Conservation (phyloP, 1,140 invertebrate species). For the Drosophila ogumai region DNA sequence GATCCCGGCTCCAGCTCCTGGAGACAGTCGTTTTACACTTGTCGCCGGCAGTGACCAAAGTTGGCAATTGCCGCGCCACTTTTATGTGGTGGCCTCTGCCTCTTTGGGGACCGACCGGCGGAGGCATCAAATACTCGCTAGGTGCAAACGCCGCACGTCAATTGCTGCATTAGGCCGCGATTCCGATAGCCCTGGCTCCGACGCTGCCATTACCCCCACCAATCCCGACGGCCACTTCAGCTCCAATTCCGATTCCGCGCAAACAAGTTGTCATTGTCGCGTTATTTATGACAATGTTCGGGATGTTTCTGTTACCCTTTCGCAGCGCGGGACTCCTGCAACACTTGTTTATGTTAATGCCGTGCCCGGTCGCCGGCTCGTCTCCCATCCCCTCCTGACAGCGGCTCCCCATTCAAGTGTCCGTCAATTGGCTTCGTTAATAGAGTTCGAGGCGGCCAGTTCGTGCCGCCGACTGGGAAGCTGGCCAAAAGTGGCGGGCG, state of each 20-base stretch:
- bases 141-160: slow-evolving; percentile 83
- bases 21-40: slow-evolving; percentile 81
- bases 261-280: slow-evolving; percentile 81
- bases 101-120: slow-evolving; percentile 65
- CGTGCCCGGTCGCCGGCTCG: slow-evolving; percentile 2
- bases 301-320: slow-evolving; percentile 71
- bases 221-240: slow-evolving; percentile 22
- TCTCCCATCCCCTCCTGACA: slow-evolving; percentile 43
- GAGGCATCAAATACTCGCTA: slow-evolving; percentile 71
- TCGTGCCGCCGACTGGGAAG: slow-evolving; percentile 36
- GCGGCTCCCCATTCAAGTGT: slow-evolving; percentile 75
- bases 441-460: slow-evolving; percentile 72
- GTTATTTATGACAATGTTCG: slow-evolving; percentile 83
- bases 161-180: slow-evolving; percentile 72
- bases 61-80: slow-evolving; percentile 83
- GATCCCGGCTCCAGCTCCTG: slow-evolving; percentile 32
- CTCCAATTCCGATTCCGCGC: slow-evolving; percentile 43
- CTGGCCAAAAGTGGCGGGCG: slow-evolving; percentile 80
- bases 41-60: slow-evolving; percentile 82
- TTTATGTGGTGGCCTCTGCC: slow-evolving; percentile 76
- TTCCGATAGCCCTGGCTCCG: slow-evolving; percentile 20
- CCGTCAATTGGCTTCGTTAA: slow-evolving; percentile 81
- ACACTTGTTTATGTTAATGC: slow-evolving; percentile 77
- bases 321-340: slow-evolving; percentile 41
- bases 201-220: slow-evolving; percentile 17